Percentiles rank a stretch among this genome's conserved stretches.
Evolutionary conservation across 2,113 vertebrate species (phyloP).

Genomic region (Meleagris gallopavo): DNA sequence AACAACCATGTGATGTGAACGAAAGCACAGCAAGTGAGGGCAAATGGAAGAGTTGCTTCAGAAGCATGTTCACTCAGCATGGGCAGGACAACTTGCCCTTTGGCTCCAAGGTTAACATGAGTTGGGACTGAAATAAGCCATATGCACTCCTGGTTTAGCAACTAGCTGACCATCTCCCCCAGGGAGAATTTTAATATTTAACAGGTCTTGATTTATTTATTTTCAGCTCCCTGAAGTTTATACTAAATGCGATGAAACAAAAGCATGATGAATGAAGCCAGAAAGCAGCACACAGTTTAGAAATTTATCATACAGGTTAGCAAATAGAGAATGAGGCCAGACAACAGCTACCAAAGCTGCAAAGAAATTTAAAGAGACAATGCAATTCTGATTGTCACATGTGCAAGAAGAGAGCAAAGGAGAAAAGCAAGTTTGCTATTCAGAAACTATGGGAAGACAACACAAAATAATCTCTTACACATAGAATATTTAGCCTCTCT

Average conservation of each 20-base stretch:
- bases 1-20: background rate
- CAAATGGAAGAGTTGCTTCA: rapidly evolving
- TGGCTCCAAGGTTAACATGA: rapidly evolving
- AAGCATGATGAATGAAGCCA: background rate
- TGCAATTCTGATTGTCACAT: background rate
- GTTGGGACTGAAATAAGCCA: background rate
- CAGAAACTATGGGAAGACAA: background rate
- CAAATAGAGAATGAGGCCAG: background rate
- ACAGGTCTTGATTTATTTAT: background rate
- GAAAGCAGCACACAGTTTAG: background rate
- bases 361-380: background rate
- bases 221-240: background rate
- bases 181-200: background rate
- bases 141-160: rapidly evolving
- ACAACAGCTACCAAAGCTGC: background rate
- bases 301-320: background rate
- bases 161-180: background rate
- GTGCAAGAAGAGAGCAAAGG: background rate
- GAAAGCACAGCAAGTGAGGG: background rate
- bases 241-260: rapidly evolving
- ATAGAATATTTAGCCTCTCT: background rate
- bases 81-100: rapidly evolving
- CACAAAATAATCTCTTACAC: background rate
- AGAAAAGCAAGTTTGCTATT: background rate
- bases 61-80: rapidly evolving